Conservation (phyloP, 2,888 invertebrate genomes). For the Buathra laborator region DNA sequence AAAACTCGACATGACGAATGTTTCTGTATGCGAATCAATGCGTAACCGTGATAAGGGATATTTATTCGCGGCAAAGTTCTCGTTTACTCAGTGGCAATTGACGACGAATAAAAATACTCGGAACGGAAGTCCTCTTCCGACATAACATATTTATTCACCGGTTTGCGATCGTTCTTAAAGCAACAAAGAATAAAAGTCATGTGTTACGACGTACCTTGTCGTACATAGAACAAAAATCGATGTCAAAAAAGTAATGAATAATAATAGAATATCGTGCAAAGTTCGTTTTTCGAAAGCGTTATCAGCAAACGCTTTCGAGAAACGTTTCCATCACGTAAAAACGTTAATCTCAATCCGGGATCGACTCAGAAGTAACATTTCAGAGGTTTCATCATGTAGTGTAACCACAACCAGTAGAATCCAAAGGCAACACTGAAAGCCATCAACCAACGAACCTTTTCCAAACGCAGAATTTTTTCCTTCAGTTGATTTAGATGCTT, state of each 20-base stretch:
- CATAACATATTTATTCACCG: conserved; percentile 51
- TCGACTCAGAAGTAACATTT: conserved; percentile 61
- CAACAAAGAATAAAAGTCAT: neutral
- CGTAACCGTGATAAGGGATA: neutral
- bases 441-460: conserved; percentile 83
- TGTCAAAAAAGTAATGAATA: neutral
- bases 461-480: conserved; percentile 84
- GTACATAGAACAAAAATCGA: neutral
- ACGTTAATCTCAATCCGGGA: neutral
- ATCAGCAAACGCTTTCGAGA: neutral
- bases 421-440: conserved; percentile 70
- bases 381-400: conserved; percentile 65
- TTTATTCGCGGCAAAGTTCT: too few relatives aligned
- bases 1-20: neutral
- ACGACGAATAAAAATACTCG: conserved; percentile 32
- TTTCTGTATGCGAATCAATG: neutral
- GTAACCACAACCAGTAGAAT: conserved; percentile 74
- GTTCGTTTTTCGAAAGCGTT: neutral
- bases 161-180: neutral
- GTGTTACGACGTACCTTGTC: neutral
- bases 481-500: conserved; percentile 86
- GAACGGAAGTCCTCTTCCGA: conserved; percentile 6
- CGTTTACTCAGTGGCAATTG: too few relatives aligned
- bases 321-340: neutral
- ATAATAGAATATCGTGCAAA: conserved; percentile 3